Evolutionary conservation across 1,140 invertebrate species (phyloP).

Genomic region (Nixonia krombeini): DNA sequence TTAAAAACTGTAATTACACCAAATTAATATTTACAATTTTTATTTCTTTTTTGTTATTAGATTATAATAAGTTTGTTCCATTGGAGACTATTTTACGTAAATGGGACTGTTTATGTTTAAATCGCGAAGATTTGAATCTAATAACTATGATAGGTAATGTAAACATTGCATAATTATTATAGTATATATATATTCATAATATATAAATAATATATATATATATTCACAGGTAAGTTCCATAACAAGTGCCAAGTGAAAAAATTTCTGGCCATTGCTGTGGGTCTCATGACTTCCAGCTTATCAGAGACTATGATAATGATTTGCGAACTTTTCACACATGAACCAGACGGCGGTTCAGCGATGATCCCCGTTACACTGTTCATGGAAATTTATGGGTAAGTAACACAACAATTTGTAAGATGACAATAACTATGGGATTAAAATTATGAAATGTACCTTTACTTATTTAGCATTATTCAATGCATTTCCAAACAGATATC

Average conservation of each 20-base stretch:
- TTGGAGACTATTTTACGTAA: constrained; percentile 51
- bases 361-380: constrained; percentile 82
- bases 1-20: too few species aligned
- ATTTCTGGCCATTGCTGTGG: constrained; percentile 64
- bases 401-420: constrained; percentile 14
- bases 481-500: constrained; percentile 58
- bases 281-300: constrained; percentile 61
- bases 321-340: constrained; percentile 85
- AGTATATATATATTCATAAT: too few species aligned
- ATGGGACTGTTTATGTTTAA: constrained; percentile 65
- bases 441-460: too few species aligned
- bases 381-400: constrained; percentile 76
- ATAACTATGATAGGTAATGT: constrained; percentile 62
- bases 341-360: constrained; percentile 86
- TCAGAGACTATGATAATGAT: constrained; percentile 83
- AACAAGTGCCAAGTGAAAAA: constrained; percentile 65
- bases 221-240: constrained; percentile 61
- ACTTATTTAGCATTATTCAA: too few species aligned
- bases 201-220: too few species aligned
- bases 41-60: constrained; percentile 8
- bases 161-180: too few species aligned
- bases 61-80: constrained; percentile 63
- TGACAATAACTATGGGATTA: too few species aligned
- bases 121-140: constrained; percentile 56
- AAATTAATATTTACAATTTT: neutral